These are phyloP conservation scores for Salminus brasiliensis DNA, from an alignment of 2,113 vertebrate species.

Conservation along the genomic window DNA sequence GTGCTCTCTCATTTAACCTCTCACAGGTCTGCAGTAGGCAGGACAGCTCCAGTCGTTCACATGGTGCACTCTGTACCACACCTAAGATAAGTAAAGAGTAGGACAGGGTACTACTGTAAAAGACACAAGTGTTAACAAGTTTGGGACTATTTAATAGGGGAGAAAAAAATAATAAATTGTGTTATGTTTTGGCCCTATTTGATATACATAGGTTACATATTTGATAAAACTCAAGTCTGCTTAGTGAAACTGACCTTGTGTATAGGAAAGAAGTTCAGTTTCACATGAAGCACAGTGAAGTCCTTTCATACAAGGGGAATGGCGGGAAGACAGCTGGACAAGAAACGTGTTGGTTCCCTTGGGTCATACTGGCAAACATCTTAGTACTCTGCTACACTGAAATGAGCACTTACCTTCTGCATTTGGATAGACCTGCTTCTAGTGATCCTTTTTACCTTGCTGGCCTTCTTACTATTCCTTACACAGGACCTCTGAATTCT, in stretches of 20 bases:
- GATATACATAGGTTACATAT: too few relatives aligned
- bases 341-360: not conserved
- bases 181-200: too few relatives aligned
- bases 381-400: not conserved
- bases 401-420: constrained; percentile 20
- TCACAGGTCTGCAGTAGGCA: not conserved
- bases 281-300: constrained; percentile 68
- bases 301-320: constrained; percentile 62
- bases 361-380: constrained; percentile 6
- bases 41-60: constrained; percentile 23
- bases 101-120: not conserved
- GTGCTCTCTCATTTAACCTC: not conserved
- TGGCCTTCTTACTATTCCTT: constrained; percentile 43
- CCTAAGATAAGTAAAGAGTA: not conserved
- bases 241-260: constrained; percentile 62
- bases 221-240: not conserved
- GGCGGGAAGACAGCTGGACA: constrained; percentile 33
- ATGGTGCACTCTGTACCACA: not conserved
- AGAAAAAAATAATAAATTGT: too few relatives aligned
- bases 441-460: constrained; percentile 4
- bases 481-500: constrained; percentile 59
- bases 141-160: too few relatives aligned
- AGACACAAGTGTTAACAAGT: not conserved
- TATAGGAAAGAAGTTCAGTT: constrained; percentile 64
- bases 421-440: constrained; percentile 17